Evolutionary conservation across 2,113 vertebrate genomes (phyloP), one percentile per base, ranked within the genome.

Genomic region (Prionailurus bengalensis): DNA sequence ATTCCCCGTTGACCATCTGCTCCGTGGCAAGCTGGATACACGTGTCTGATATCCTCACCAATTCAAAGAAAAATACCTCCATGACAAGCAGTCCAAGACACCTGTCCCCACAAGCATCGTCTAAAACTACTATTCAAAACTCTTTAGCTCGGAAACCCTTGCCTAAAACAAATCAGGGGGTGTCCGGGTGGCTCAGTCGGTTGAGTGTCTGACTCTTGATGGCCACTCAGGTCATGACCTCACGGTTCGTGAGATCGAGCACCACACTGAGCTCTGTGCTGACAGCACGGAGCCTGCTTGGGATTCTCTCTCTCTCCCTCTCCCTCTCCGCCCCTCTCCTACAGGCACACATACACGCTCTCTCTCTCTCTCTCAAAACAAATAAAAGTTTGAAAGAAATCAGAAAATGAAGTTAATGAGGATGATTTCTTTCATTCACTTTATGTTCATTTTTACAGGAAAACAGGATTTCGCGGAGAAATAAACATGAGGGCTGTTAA

Each of bases 1-100:
- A 27, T 4, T 11, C 70, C 2, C 70, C 5, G 7, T 8, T 73
- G 3, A 4, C 21, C 25, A 4, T 3, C 1, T 15, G 51, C 4
- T 42, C 39, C 3, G 1, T 0, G 48, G 25, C 39, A 39, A 36
- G 31, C 58, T 61, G 25, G 7, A 45, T 4, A 36, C 6, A 2
- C 0, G 12, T 13, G 45, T 29, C 36, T 23, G 33, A 70, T 13
- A 51, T 55, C 6, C 82, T 55, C 19, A 68, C 4, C 9, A 3
- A 68, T 48, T 8, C 19, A 39, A 85, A 70, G 36, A 85, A 70
- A 87, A 68, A 12, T 23, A 10, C 29, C 73, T 85, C 42, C 51
- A 13, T 27, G 10, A 70, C 36, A 36, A 71, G 36, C 4, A 83
- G 31, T 25, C 65, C 33, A 68, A 61, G 45, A 73, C 5, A n/a